phyloP scores from a whole-genome alignment of 2,888 invertebrate genomes.

The Lysandra coridon region DNA sequence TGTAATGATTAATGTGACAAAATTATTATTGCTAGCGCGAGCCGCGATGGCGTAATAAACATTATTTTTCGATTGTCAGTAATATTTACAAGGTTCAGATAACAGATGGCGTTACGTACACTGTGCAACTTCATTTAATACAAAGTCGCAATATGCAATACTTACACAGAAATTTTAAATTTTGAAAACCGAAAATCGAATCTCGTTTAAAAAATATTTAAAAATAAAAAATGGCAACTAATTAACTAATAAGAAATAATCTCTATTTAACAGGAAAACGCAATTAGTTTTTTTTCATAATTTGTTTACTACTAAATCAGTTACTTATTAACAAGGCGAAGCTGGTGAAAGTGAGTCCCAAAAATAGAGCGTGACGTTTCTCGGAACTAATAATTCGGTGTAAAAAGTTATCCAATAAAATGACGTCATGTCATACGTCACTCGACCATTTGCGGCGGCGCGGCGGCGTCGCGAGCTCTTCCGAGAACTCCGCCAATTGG shows the following conservation, averaged over 20 bases:
- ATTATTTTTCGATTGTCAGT: constrained; percentile 2
- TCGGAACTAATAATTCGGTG: constrained; percentile 43
- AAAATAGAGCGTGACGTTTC: constrained; percentile 17
- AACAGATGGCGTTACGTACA: constrained; percentile 23
- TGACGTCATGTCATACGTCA: constrained; percentile 70
- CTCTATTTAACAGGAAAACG: background rate
- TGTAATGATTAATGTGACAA: background rate
- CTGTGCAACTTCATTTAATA: background rate
- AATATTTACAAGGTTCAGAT: background rate
- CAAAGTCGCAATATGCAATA: no score
- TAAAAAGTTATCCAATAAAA: constrained; percentile 54
- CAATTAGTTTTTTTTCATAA: background rate
- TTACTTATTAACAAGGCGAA: background rate
- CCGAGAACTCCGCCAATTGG: constrained; percentile 54
- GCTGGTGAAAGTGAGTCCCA: background rate
- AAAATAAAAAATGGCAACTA: no score
- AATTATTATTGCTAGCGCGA: background rate
- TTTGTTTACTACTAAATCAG: background rate
- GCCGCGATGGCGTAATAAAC: constrained; percentile 17
- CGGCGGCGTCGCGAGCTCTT: constrained; percentile 50
- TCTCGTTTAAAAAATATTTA: background rate
- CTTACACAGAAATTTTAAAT: no score
- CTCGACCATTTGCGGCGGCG: constrained; percentile 44
- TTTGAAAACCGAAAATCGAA: background rate
- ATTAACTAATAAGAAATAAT: background rate